phyloP scores from a whole-genome alignment of 2,797 vertebrate species.

The Alauda arvensis region DNA sequence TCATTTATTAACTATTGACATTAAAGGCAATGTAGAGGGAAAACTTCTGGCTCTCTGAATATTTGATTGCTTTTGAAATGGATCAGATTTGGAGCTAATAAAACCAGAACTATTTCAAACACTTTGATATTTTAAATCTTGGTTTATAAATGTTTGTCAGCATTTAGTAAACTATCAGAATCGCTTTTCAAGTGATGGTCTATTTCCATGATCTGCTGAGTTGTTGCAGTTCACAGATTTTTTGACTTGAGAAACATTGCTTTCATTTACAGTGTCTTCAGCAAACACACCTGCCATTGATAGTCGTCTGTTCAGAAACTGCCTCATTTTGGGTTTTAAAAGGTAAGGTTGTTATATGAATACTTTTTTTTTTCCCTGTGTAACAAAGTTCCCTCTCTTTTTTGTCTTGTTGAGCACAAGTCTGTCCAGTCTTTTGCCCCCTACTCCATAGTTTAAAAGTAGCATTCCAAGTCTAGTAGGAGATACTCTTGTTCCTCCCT shows the following conservation, averaged over 20 bases:
- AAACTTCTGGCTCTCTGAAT: not conserved
- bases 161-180: not conserved
- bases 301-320: constrained; percentile 62
- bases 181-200: not conserved
- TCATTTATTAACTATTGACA: not conserved
- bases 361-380: not conserved
- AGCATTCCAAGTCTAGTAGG: not conserved
- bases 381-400: not conserved
- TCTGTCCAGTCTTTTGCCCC: not conserved
- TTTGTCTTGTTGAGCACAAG: not conserved
- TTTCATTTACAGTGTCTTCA: constrained; percentile 81
- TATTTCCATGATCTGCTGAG: not conserved
- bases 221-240: not conserved
- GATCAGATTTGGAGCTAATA: not conserved
- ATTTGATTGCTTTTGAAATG: not conserved
- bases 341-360: constrained; percentile 73
- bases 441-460: not conserved
- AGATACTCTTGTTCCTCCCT: not conserved
- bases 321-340: constrained; percentile 78
- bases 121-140: not conserved
- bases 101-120: not conserved
- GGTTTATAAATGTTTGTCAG: not conserved
- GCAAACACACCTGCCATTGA: constrained; percentile 68
- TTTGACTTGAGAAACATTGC: not conserved
- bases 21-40: not conserved